Evolutionary conservation across 1,140 invertebrate genomes (phyloP).

Genomic region (Nasonia giraulti): DNA sequence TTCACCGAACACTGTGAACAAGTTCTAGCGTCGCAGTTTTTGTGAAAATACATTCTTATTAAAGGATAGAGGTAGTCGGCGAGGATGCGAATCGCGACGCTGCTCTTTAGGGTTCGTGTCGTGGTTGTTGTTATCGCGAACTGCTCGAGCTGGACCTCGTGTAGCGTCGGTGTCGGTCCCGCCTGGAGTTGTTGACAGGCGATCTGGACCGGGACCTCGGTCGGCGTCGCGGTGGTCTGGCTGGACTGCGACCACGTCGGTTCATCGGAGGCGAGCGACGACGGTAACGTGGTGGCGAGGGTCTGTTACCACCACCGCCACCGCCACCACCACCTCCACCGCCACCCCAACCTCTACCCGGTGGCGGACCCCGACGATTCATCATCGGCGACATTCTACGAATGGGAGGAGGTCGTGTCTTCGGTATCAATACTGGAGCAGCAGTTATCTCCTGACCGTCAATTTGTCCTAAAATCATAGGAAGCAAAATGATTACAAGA

Average conservation of each 20-base stretch:
- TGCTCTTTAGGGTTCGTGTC: background rate
- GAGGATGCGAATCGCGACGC: background rate
- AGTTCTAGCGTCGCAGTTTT: constrained; percentile 39
- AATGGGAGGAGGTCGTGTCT: constrained; percentile 79
- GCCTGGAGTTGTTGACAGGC: constrained; percentile 74
- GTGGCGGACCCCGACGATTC: constrained; percentile 76
- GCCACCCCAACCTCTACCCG: constrained; percentile 71
- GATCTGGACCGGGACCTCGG: constrained; percentile 78
- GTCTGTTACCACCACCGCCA: constrained; percentile 61
- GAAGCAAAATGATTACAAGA: constrained; percentile 14
- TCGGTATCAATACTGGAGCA: constrained; percentile 89
- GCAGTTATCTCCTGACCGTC: constrained; percentile 96
- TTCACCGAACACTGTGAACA: constrained; percentile 5
- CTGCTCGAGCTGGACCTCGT: constrained; percentile 87
- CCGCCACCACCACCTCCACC: constrained; percentile 64
- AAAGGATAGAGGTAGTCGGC: constrained; percentile 18
- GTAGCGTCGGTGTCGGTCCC: constrained; percentile 82
- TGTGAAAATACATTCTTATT: constrained; percentile 47
- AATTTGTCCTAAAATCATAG: constrained; percentile 78
- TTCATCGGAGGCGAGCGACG: constrained; percentile 81
- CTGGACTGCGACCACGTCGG: constrained; percentile 78
- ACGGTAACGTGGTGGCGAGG: constrained; percentile 74
- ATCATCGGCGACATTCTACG: constrained; percentile 80
- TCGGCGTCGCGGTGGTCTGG: constrained; percentile 74
- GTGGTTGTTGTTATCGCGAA: constrained; percentile 78